Percentiles rank a stretch among this genome's conserved stretches.
These are phyloP conservation scores for Drosophila leonis DNA, from an alignment of 2,888 invertebrate species.

Conservation along the genomic window DNA sequence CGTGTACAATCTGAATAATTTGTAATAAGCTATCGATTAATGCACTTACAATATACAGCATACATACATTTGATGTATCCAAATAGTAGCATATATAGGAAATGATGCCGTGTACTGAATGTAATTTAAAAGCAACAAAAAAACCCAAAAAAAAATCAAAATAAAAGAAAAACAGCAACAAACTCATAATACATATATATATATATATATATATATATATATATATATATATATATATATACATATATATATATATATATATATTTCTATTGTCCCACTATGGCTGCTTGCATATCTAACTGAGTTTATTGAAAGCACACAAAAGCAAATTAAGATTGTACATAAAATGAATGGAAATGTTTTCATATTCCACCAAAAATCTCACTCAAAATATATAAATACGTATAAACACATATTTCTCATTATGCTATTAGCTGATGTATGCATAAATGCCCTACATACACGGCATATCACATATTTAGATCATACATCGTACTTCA, in stretches of 20 bases:
- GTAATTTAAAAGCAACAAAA: constrained; percentile 42
- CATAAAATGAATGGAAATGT: constrained; percentile 34
- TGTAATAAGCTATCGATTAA: constrained; percentile 43
- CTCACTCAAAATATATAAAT: constrained; percentile 17
- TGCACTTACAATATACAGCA: constrained; percentile 49
- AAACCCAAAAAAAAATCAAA: constrained; percentile 16
- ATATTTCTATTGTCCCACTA: constrained; percentile 13
- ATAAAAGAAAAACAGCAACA: neutral
- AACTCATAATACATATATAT: constrained; percentile 6
- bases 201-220: no score
- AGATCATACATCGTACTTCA: constrained; percentile 24
- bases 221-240: neutral
- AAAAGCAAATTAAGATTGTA: constrained; percentile 34
- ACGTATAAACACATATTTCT: constrained; percentile 21
- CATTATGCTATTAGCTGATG: constrained; percentile 23
- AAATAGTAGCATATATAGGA: constrained; percentile 72
- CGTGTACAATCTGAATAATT: constrained; percentile 45
- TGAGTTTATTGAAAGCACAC: constrained; percentile 13
- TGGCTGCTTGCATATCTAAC: constrained; percentile 16
- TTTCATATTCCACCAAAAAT: constrained; percentile 28
- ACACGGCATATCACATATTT: constrained; percentile 45
- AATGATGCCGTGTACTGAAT: constrained; percentile 54
- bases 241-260: neutral
- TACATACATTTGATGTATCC: constrained; percentile 71
- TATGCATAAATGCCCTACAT: constrained; percentile 32